A percentile compares a stretch with the other conserved stretches of the same genome.
Evolutionary conservation across 2,113 vertebrate species (phyloP).

Genomic region (Lanius ludovicianus): DNA sequence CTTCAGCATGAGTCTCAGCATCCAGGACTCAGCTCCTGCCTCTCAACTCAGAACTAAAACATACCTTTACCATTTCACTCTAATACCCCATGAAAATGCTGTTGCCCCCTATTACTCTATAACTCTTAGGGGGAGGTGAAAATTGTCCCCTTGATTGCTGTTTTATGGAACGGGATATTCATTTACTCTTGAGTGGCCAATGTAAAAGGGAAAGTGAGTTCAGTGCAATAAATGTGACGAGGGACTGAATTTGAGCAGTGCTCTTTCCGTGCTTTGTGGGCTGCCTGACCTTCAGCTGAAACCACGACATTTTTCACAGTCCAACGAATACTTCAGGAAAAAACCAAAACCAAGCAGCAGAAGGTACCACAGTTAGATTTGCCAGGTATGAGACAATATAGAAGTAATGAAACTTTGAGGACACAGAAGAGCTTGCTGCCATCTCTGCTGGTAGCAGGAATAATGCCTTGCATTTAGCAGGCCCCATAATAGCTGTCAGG

Average conservation of each 20-base stretch:
- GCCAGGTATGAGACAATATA: conserved; percentile 24
- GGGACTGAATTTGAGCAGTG: not conserved
- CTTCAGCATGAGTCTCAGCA: not conserved
- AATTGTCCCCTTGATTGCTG: not conserved
- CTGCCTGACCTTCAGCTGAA: conserved; percentile 49
- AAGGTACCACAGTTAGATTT: not conserved
- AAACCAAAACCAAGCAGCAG: not conserved
- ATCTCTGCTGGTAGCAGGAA: not conserved
- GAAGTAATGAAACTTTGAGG: not conserved
- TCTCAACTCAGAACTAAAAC: not conserved
- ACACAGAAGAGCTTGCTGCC: not conserved
- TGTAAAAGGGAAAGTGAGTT: conserved; percentile 21
- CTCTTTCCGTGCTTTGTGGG: conserved; percentile 21
- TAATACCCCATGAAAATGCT: not conserved
- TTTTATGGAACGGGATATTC: not conserved
- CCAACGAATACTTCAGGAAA: not conserved
- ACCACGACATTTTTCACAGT: conserved; percentile 26
- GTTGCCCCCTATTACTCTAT: not conserved
- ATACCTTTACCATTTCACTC: not conserved
- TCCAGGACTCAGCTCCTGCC: not conserved
- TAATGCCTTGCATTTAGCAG: not conserved
- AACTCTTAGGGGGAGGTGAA: not conserved
- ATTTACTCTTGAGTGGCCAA: not conserved
- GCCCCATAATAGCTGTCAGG: not conserved
- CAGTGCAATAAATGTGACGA: not conserved